Evolutionary conservation across 2,888 invertebrate genomes (phyloP).

Genomic region (Molorchus minor): DNA sequence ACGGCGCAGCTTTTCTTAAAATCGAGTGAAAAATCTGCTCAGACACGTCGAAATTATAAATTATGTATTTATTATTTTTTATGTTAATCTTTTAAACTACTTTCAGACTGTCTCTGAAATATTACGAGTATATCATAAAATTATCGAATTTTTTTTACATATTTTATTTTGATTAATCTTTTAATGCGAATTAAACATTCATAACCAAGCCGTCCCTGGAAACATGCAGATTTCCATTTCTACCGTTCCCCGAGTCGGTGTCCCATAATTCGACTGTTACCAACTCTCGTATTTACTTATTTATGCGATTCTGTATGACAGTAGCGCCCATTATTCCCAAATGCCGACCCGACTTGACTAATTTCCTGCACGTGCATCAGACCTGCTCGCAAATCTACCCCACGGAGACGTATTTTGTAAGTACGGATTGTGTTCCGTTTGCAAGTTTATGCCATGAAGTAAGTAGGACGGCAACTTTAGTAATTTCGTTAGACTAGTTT

Average conservation of each 20-base stretch:
- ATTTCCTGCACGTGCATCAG: conserved; percentile 53
- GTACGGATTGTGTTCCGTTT: conserved; percentile 36
- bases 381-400: conserved; percentile 27
- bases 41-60: no score
- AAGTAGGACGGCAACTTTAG: conserved; percentile 37
- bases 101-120: no score
- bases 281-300: conserved; percentile 52
- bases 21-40: no score
- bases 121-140: no score
- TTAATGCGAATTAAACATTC: no score
- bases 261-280: conserved; percentile 36
- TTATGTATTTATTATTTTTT: no score
- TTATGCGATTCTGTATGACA: conserved; percentile 54
- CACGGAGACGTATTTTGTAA: conserved; percentile 19
- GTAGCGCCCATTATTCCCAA: conserved; percentile 55
- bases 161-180: no score
- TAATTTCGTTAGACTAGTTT: conserved; percentile 25
- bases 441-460: conserved; percentile 38
- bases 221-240: conserved; percentile 30
- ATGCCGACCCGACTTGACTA: conserved; percentile 55
- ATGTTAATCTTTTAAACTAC: no score
- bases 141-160: no score
- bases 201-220: conserved; percentile 31
- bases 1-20: no score
- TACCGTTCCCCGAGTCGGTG: conserved; percentile 15